phyloP scores from a whole-genome alignment of 2,888 invertebrate species.

The Eupithecia exiguata region DNA sequence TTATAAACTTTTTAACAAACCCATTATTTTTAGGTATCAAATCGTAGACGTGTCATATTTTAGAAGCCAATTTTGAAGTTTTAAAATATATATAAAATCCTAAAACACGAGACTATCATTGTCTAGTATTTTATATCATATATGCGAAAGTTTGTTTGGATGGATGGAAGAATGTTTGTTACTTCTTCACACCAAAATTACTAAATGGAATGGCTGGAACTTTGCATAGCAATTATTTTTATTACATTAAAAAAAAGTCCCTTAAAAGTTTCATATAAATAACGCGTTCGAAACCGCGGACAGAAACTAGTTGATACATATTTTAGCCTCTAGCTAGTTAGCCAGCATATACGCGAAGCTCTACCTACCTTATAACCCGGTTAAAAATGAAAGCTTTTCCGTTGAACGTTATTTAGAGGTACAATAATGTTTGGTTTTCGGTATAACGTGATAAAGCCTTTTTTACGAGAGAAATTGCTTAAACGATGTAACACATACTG shows the following conservation, averaged over 20 bases:
- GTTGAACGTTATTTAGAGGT: neutral
- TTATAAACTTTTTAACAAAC: neutral
- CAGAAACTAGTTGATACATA: neutral
- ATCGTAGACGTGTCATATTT: neutral
- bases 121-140: no score
- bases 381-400: neutral
- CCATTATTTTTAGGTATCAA: slow-evolving; percentile 4
- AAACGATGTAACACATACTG: neutral
- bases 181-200: no score
- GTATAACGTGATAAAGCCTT: neutral
- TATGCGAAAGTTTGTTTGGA: no score
- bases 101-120: neutral
- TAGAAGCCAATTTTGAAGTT: neutral
- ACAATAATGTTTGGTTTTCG: slow-evolving; percentile 1
- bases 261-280: no score
- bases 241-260: no score
- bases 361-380: neutral
- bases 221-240: no score
- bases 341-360: neutral
- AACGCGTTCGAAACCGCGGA: no score
- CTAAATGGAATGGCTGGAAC: no score
- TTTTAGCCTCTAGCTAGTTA: neutral
- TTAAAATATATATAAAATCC: neutral
- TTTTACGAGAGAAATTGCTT: neutral
- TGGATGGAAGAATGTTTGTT: no score